Percentiles rank a stretch among this genome's conserved stretches.
Evolutionary conservation across 2,113 vertebrate genomes (phyloP).

Genomic region (Plestiodon gilberti): DNA sequence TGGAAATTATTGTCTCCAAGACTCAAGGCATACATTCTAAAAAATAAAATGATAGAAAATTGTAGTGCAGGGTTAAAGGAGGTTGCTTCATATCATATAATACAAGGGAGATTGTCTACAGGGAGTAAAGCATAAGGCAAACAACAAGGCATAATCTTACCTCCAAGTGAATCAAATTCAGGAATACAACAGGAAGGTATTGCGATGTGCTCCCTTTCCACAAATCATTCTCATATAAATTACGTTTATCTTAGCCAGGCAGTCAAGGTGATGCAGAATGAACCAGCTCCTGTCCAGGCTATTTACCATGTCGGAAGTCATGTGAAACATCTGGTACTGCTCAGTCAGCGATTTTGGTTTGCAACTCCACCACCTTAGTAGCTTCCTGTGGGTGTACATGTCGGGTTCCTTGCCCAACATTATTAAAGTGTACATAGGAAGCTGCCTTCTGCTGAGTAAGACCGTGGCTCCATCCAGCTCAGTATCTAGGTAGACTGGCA

Average conservation of each 20-base stretch:
- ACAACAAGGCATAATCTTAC: slow-evolving; percentile 24
- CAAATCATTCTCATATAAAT: rapidly evolving
- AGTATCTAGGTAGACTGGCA: too few species aligned
- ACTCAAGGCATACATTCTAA: background rate
- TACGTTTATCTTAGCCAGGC: slow-evolving; percentile 13
- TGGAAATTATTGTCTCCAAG: slow-evolving; percentile 13
- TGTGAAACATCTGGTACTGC: background rate
- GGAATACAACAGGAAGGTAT: background rate
- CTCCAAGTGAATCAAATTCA: slow-evolving; percentile 33
- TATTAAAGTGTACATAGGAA: too few species aligned
- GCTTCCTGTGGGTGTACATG: background rate
- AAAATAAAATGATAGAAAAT: slow-evolving; percentile 27
- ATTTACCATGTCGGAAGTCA: background rate
- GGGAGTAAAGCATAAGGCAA: background rate
- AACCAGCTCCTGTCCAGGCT: background rate
- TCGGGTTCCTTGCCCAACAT: background rate
- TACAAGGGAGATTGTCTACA: background rate
- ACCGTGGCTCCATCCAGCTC: too few species aligned
- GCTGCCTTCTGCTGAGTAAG: too few species aligned
- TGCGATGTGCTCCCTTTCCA: background rate
- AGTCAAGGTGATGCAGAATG: slow-evolving; percentile 11
- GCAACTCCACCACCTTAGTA: background rate
- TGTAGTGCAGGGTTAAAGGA: background rate
- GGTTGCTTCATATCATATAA: slow-evolving; percentile 1
- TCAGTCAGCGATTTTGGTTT: background rate